Evolutionary conservation across 2,113 vertebrate genomes (phyloP).

Genomic region (Ancistrus triradiatus): DNA sequence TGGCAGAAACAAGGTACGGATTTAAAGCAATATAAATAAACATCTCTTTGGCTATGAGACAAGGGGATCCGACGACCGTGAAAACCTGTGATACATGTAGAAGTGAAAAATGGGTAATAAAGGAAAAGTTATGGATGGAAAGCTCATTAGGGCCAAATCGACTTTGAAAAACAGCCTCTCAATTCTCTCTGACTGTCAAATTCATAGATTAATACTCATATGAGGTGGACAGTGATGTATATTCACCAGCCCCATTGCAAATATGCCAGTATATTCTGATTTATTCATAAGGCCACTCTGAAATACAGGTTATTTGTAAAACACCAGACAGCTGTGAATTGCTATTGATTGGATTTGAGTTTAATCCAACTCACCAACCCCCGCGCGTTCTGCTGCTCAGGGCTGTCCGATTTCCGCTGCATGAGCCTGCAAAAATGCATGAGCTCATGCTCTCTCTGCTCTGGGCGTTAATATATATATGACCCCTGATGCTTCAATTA

Average conservation of each 20-base stretch:
- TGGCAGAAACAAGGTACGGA: conserved; percentile 11
- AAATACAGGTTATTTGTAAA: conserved; percentile 57
- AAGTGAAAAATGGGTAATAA: not conserved
- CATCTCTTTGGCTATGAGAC: conserved; percentile 31
- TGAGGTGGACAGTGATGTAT: conserved; percentile 62
- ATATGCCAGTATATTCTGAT: conserved; percentile 64
- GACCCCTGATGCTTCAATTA: conserved; percentile 36
- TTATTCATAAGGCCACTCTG: conserved; percentile 56
- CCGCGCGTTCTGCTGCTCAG: conserved; percentile 43
- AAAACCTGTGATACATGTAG: conserved; percentile 52
- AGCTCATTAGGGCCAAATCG: no score
- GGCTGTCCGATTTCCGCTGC: conserved; percentile 26
- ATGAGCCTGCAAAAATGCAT: conserved; percentile 23
- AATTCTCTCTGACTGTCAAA: conserved; percentile 19
- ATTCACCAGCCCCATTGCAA: conserved; percentile 56
- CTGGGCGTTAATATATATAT: conserved; percentile 33
- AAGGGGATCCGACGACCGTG: conserved; percentile 44
- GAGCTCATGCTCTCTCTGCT: conserved; percentile 20
- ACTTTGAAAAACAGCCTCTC: conserved; percentile 40
- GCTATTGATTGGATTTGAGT: conserved; percentile 66
- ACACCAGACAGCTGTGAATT: conserved; percentile 59
- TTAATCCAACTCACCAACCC: conserved; percentile 45
- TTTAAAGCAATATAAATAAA: conserved; percentile 45
- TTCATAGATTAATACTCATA: conserved; percentile 58
- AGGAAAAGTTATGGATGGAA: not conserved